These are phyloP conservation scores for Climacteris rufus DNA, from an alignment of 2,113 vertebrate genomes.

Conservation along the genomic window DNA sequence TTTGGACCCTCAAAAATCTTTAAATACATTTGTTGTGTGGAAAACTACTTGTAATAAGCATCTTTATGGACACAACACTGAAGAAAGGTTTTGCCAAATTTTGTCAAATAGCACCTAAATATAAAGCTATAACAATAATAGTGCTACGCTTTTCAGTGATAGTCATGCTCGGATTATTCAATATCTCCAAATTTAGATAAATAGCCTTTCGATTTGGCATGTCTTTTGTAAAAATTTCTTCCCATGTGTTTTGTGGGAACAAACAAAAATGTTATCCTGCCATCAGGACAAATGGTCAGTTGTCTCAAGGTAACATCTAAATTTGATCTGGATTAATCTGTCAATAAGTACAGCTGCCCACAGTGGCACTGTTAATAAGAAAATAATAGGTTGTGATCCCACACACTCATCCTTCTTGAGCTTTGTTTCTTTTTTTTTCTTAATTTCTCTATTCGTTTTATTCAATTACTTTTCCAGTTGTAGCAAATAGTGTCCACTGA, in stretches of 20 bases:
- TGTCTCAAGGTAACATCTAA: background rate
- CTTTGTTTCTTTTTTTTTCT: background rate
- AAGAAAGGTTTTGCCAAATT: background rate
- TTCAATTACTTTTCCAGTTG: background rate
- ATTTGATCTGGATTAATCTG: background rate
- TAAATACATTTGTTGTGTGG: background rate
- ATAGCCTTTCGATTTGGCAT: background rate
- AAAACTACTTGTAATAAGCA: background rate
- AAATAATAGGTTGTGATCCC: background rate
- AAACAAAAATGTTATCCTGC: background rate
- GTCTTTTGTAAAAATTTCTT: background rate
- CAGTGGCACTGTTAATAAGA: background rate
- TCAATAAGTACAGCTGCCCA: background rate
- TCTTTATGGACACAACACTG: background rate
- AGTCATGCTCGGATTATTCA: background rate
- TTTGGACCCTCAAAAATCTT: fast-evolving
- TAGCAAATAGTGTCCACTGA: background rate
- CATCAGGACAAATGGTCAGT: background rate
- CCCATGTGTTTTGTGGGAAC: background rate
- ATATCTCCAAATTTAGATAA: background rate
- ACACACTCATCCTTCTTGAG: background rate
- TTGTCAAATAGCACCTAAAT: background rate
- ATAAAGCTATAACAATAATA: background rate
- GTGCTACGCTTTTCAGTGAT: background rate
- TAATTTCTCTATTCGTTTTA: background rate